Base-by-base conservation (phyloP, 2,888 invertebrate species). In the Cyrtodaria siliqua region DNA sequence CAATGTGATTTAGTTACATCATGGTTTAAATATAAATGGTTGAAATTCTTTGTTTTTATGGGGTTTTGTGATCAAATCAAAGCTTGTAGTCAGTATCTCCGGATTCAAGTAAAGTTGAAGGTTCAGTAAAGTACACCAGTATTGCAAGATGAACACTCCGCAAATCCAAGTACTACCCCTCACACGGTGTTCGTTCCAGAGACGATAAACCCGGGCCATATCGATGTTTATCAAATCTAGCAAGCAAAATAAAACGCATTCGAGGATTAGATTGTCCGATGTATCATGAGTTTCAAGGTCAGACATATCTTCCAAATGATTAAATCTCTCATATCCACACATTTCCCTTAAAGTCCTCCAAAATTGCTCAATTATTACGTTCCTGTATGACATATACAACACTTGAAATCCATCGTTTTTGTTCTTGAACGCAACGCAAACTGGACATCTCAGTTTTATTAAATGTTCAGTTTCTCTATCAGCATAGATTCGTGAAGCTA, bases 241-340 rank as follows among this genome's bases (percentile, higher is more conserved):
- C 33, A 57, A 40, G 26, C 57, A 57, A 23, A 40, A 57, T n/a
- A 44, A 24, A 14, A n/a, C 60, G 6, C 29, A 55, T 29, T 55
- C 55, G 3, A 55, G 3, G 18, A 27, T 26, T 16, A 27, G 14
- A 16, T 55, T 60, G 24, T 47, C 18, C 16, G 60, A 60, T 9
- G 24, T 42, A 18, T 60, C 60, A 12, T 26, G 33, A 16, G 44
- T 44, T 4, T 26, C 47, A 16, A 60, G 26, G 6, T 44, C 60
- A 60, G n/a, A 60, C 26, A 60, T 6, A 26, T 60, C 60, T 60
- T 60, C 44, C 18, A 60, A 60, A 8, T 42, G 44, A 47, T 60
- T 60, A 1, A 44, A 44, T 26, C 57, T 40, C 16, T 2, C n/a
- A 57, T 33, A 18, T 38, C 57, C 57, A 42, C 14, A 38, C 44